Percentiles rank a stretch among this genome's conserved stretches.
Evolutionary conservation across 1,140 invertebrate genomes (phyloP).

Genomic region (Bombus confusus): DNA sequence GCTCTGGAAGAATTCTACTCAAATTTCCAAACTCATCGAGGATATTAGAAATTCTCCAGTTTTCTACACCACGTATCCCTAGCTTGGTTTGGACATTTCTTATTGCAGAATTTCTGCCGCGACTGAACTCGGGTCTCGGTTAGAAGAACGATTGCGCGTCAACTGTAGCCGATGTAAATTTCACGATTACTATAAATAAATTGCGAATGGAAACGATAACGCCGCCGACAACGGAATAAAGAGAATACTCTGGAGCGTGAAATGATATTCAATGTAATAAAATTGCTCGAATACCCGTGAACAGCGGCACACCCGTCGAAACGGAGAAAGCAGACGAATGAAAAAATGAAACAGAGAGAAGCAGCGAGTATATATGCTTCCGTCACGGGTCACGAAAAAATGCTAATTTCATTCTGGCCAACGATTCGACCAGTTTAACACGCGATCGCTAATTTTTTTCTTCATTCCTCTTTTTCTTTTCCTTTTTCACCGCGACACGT

Average conservation of each 20-base stretch:
- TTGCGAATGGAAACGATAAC: constrained; percentile 5
- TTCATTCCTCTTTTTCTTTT: not conserved
- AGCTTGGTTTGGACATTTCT: not conserved
- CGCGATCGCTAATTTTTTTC: constrained; percentile 53
- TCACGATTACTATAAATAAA: constrained; percentile 21
- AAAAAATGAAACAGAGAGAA: too few relatives aligned
- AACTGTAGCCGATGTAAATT: not conserved
- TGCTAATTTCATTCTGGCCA: constrained; percentile 52
- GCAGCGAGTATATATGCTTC: not conserved
- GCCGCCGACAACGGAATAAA: not conserved
- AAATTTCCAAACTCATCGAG: not conserved
- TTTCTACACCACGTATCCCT: not conserved
- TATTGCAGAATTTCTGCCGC: not conserved
- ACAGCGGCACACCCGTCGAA: constrained; percentile 2
- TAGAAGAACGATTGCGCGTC: not conserved
- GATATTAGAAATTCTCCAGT: not conserved
- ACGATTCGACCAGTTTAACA: constrained; percentile 56
- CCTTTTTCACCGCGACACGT: constrained; percentile 50
- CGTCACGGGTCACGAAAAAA: constrained; percentile 52
- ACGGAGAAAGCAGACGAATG: not conserved
- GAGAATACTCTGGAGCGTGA: constrained; percentile 8
- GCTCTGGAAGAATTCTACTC: not conserved
- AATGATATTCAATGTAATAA: constrained; percentile 43
- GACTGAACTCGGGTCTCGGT: fast-evolving
- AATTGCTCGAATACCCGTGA: constrained; percentile 27